These are phyloP conservation scores for Erebia ligea DNA, from an alignment of 2,888 invertebrate genomes.

Conservation along the genomic window DNA sequence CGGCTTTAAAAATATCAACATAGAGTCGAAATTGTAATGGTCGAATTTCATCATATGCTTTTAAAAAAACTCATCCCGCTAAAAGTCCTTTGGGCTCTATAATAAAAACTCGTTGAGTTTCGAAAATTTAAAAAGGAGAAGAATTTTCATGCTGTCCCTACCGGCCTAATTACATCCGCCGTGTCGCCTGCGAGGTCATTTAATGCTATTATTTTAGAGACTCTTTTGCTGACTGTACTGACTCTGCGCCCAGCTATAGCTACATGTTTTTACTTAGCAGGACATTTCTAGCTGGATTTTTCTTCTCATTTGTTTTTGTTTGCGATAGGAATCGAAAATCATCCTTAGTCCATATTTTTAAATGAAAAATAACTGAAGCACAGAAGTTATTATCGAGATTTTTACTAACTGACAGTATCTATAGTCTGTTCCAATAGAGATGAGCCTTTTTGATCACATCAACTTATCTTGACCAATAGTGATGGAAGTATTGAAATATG, in stretches of 20 bases:
- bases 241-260: neutral
- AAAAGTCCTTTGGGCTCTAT: slow-evolving; percentile 50
- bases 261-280: neutral
- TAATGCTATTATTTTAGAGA: slow-evolving; percentile 46
- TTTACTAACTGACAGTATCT: too few relatives aligned
- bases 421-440: too few relatives aligned
- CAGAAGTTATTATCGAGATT: too few relatives aligned
- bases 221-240: slow-evolving; percentile 44
- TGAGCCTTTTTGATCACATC: too few relatives aligned
- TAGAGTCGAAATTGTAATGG: slow-evolving; percentile 25
- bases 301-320: too few relatives aligned
- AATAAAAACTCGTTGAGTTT: slow-evolving; percentile 47
- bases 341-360: too few relatives aligned
- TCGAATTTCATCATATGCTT: slow-evolving; percentile 39
- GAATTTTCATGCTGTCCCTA: slow-evolving; percentile 44
- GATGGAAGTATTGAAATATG: too few relatives aligned
- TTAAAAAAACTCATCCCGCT: slow-evolving; percentile 46
- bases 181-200: slow-evolving; percentile 49
- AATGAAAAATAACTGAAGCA: too few relatives aligned
- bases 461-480: too few relatives aligned
- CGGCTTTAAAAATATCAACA: neutral
- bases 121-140: slow-evolving; percentile 49
- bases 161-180: slow-evolving; percentile 56
- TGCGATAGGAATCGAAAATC: too few relatives aligned
- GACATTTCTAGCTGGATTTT: neutral